Evolutionary conservation across 2,888 invertebrate species (phyloP).

Genomic region (Reticulitermes lucifugus): DNA sequence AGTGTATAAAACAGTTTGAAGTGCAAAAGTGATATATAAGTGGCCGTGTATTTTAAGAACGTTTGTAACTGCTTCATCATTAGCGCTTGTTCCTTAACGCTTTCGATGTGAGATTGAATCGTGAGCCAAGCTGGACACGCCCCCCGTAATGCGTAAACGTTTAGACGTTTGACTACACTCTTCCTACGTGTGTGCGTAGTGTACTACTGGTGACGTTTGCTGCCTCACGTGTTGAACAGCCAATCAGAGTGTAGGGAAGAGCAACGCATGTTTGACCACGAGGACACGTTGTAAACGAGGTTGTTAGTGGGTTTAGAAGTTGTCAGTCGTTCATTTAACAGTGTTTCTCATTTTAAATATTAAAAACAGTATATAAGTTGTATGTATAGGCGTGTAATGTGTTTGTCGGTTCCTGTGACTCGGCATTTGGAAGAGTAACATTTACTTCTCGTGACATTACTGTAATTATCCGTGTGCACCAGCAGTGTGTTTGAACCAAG

Average conservation of each 20-base stretch:
- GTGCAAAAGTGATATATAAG: slow-evolving; percentile 1
- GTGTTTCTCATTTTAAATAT: not conserved
- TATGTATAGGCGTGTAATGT: no score
- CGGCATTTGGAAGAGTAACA: not conserved
- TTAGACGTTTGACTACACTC: not conserved
- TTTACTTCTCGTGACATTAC: not conserved
- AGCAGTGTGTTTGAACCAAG: not conserved
- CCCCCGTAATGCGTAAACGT: not conserved
- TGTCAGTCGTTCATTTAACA: not conserved
- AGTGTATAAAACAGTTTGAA: not conserved
- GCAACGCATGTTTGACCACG: not conserved
- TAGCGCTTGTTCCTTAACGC: not conserved
- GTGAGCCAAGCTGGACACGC: not conserved
- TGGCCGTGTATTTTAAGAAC: not conserved
- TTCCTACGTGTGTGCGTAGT: not conserved
- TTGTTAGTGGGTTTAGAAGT: not conserved
- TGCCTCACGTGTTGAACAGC: slow-evolving; percentile 22
- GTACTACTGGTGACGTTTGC: slow-evolving; percentile 10
- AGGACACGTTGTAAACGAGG: not conserved
- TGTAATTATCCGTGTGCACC: not conserved
- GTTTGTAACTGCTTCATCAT: not conserved
- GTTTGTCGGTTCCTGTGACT: not conserved
- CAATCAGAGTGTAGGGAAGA: not conserved
- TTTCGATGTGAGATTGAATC: not conserved
- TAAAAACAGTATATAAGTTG: no score